Conservation (phyloP, 1,140 invertebrate species). For the Periplaneta americana region DNA sequence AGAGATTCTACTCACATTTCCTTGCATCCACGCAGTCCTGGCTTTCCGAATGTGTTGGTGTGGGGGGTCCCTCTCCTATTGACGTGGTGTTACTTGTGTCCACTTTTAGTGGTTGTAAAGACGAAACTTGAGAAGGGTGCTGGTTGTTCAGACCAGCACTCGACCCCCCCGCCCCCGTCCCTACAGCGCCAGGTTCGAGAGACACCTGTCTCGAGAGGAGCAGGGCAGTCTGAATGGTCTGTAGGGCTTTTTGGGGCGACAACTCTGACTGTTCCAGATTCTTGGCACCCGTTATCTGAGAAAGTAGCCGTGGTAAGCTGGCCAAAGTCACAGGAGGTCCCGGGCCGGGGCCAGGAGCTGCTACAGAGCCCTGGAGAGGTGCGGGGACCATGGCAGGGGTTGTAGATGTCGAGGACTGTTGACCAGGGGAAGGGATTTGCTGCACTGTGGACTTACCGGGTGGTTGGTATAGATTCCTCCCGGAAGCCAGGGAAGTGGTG, state of each 20-base stretch:
- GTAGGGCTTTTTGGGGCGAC: slow-evolving; percentile 49
- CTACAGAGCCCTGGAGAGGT: slow-evolving; percentile 4
- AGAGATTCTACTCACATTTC: slow-evolving; percentile 46
- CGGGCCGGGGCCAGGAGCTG: slow-evolving; percentile 39
- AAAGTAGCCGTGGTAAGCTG: slow-evolving; percentile 45
- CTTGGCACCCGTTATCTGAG: slow-evolving; percentile 44
- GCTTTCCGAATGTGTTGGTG: slow-evolving; percentile 63
- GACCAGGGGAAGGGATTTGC: neutral
- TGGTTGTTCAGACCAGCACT: slow-evolving; percentile 2
- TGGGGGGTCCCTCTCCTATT: slow-evolving; percentile 54
- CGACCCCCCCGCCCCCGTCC: neutral
- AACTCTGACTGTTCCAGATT: slow-evolving; percentile 42
- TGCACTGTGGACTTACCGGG: neutral
- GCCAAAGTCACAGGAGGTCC: slow-evolving; percentile 46
- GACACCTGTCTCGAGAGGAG: slow-evolving; percentile 43
- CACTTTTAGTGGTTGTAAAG: slow-evolving; percentile 40
- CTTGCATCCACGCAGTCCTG: slow-evolving; percentile 54
- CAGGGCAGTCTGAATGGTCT: slow-evolving; percentile 53
- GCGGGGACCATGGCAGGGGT: slow-evolving; percentile 10
- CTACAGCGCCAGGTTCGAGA: slow-evolving; percentile 10
- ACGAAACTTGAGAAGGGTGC: neutral
- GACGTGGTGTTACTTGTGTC: slow-evolving; percentile 40
- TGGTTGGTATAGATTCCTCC: neutral
- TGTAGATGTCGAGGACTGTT: slow-evolving; percentile 1
- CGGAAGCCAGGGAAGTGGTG: neutral